Evolutionary conservation across 2,797 vertebrate genomes (phyloP).

Genomic region (Alca torda): DNA sequence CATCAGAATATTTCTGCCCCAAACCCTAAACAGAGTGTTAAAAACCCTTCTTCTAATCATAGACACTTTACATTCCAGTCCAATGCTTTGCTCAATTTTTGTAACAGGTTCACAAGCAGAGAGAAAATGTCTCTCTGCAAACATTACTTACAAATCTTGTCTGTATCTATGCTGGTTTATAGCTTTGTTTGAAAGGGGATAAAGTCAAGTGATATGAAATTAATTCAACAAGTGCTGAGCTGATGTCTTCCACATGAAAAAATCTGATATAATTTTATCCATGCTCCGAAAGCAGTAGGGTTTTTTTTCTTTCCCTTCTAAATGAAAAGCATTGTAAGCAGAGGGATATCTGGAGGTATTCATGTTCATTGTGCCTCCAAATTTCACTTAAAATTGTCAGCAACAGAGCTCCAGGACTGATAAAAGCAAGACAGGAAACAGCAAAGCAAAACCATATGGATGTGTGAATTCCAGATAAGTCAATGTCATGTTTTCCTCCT

Average conservation of each 20-base stretch:
- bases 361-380: background rate
- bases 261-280: background rate
- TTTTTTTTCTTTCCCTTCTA: background rate
- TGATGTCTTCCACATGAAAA: background rate
- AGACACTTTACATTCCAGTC: background rate
- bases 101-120: background rate
- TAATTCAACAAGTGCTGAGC: background rate
- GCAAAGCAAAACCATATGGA: background rate
- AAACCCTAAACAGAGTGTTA: background rate
- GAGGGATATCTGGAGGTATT: background rate
- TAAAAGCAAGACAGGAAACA: background rate
- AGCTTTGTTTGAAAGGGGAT: background rate
- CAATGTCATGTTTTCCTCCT: background rate
- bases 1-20: background rate
- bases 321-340: background rate
- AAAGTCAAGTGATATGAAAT: conserved; percentile 17
- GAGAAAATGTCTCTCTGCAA: background rate
- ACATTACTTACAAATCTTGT: background rate
- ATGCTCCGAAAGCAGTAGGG: background rate
- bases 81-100: background rate
- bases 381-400: conserved; percentile 7
- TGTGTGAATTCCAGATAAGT: background rate
- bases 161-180: background rate
- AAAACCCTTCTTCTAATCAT: background rate
- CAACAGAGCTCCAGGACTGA: background rate